Base-by-base conservation (phyloP, 1,140 invertebrate species). In the Micrasema minimum region DNA sequence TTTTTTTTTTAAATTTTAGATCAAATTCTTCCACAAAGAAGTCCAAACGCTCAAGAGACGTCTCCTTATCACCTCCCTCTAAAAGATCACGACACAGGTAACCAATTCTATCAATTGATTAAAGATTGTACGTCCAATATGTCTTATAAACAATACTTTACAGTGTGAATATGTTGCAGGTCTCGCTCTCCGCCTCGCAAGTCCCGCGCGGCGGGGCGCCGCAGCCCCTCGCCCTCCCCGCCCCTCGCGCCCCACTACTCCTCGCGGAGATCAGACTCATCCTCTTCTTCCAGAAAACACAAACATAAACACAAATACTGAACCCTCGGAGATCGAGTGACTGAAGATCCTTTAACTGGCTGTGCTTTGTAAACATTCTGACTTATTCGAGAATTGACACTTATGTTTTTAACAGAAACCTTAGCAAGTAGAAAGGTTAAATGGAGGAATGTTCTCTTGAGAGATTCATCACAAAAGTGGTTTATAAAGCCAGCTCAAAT, bases 41-140 rank as follows among this genome's bases (percentile, higher is more conserved):
- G 67, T 83, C 82, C 0, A 85, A 85, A 74, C 83, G 82, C 72
- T 84, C 82, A 0, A 78, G 81, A 23, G 83, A 85, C 61, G 76
- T 78, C 1, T 80, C 82, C n/a, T 53, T 81, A 16, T 85, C 83
- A 12, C 83, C 83, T 12, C 81, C 82, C 22, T 77, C 76, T 18
- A 83, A 83, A 57, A 74, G 79, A 38, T 80, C 79, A 0, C 74
- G 83, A 46, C 77, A 83, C 61, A 75, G 71, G 82, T 83, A 74
- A 74, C 65, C 7, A 31, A 5, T 31, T 4, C 7, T 31, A 31
- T 31, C 26, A n/a, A n/a, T 31, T 31, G 2, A 31, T 31, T 31
- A 31, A n/a, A 31, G 26, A 31, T n/a, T n/a, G 26, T 7, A 31
- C 7, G 26, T 7, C 3, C 26, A 31, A 7, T 31, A 2, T 31